Evolutionary conservation across 2,797 vertebrate species (phyloP), one percentile per base, ranked within the genome.

Genomic region (Ciconia nigra): DNA sequence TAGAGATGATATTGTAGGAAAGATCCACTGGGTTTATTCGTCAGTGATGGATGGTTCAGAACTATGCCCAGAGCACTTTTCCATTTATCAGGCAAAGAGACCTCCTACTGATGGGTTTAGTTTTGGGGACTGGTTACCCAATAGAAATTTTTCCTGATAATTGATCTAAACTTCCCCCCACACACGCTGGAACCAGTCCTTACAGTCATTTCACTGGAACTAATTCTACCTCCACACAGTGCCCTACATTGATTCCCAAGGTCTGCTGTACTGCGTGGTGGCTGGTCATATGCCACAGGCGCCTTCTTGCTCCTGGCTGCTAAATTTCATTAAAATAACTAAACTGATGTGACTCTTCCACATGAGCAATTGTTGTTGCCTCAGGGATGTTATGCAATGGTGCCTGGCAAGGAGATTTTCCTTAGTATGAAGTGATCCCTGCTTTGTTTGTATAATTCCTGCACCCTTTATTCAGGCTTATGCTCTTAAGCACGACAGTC

Each of bases 291-390:
- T 92, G 94, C 89, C 46, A 76, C 54, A 71, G 71, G 70, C 44
- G 0, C 74, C 71, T 96, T 87, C 73, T 90, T 89, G 79, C 88
- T 96, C 55, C 89, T 92, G 86, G 81, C 93, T 96, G 90, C 81
- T 96, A 71, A 90, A 89, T 94, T 96, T 95, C 88, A 95, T 96
- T 96, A 93, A 93, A 96, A 83, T 90, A 94, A 84, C 63, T 86
- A 74, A 79, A 83, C 77, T 67, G 83, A 70, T 81, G 44, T 59
- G 87, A 84, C 80, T 93, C 81, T 94, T 97, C 58, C 86, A 74
- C 86, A 42, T 85, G 74, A 96, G 22, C 83, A 81, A 29, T 89
- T 96, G 91, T 72, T 83, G 47, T 96, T 96, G 93, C 94, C 94
- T 96, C 80, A 66, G 94, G 80, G 87, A 22, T 87, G 63, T 94